Base-by-base conservation (phyloP, 2,888 invertebrate genomes). In the Helobdella robusta region DNA sequence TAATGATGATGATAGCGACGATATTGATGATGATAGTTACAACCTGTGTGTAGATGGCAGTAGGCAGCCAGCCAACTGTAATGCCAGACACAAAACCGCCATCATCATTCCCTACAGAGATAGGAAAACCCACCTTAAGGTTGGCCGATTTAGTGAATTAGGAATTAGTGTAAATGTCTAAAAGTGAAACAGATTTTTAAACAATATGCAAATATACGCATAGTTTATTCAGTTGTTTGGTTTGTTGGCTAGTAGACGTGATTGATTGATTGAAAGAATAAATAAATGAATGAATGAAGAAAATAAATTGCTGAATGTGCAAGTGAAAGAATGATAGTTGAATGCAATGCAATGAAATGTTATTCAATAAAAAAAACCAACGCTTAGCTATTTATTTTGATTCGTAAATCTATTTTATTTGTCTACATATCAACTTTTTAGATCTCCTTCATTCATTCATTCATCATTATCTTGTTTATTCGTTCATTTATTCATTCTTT, bases 31-130 rank as follows among this genome's bases (percentile, higher is more conserved):
- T 15, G 2, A 18, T 5, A 48, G 25, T 23, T 59, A 59, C 36
- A 60, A 87, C 75, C 81, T 93, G 66, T 84, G 85, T 68, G 83
- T 84, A 34, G 97, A 95, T 15, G 78, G 78, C 8, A 66, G 70
- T n/a, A 91, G 87, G 80, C 82, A 82, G 63, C 95, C 97, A 0
- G 81, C 82, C 6, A 84, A 86, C 70, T 94, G 64, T 71, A 67
- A 70, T 52, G 77, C 92, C n/a, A 83, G 87, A 71, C 86, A 89
- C 78, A 87, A 87, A 75, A 86, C 87, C n/a, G 97, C 95, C 72
- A 87, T 97, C 70, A 85, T 97, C 70, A 86, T 98, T 73, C 97
- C 97, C 66, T 97, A 88, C 81, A 84, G 92, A 66, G 86, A 89
- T 73, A 84, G 92, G 52, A 86, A 87, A 69, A 86, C 87, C 72